phyloP scores from a whole-genome alignment of 2,113 vertebrate species.

The Pelecanoides urinatrix region DNA sequence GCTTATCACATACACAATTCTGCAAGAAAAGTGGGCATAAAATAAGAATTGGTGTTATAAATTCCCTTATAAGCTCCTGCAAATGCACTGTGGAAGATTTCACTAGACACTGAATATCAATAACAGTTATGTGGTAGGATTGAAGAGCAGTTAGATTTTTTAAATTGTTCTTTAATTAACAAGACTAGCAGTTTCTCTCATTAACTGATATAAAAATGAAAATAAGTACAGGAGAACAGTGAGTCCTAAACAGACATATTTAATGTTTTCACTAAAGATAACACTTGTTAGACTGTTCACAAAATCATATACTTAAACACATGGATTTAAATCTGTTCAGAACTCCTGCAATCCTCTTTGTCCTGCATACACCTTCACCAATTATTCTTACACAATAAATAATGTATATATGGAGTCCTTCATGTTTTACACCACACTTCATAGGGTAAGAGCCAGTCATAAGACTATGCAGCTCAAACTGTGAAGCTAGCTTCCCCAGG shows the following conservation, averaged over 20 bases:
- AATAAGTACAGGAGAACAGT: not conserved
- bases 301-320: not conserved
- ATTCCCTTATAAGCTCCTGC: not conserved
- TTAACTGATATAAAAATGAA: slow-evolving; percentile 33
- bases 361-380: not conserved
- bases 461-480: slow-evolving; percentile 2
- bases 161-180: slow-evolving; percentile 36
- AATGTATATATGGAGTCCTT: slow-evolving; percentile 40
- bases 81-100: not conserved
- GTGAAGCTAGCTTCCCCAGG: slow-evolving; percentile 24
- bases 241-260: not conserved
- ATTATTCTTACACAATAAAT: slow-evolving; percentile 51
- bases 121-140: slow-evolving; percentile 12
- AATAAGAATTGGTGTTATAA: not conserved
- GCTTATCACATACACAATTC: not conserved
- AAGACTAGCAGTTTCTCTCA: not conserved
- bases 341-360: slow-evolving; percentile 10
- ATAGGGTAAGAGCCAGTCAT: slow-evolving; percentile 29
- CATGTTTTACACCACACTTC: slow-evolving; percentile 18
- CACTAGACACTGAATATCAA: slow-evolving; percentile 29
- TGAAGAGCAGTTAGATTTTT: slow-evolving; percentile 29
- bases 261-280: not conserved
- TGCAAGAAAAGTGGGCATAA: not conserved
- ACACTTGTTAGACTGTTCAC: not conserved
- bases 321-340: not conserved